Percentiles rank a stretch among this genome's conserved stretches.
These are phyloP conservation scores for Pinctada fucata DNA, from an alignment of 2,888 invertebrate genomes.

Conservation along the genomic window DNA sequence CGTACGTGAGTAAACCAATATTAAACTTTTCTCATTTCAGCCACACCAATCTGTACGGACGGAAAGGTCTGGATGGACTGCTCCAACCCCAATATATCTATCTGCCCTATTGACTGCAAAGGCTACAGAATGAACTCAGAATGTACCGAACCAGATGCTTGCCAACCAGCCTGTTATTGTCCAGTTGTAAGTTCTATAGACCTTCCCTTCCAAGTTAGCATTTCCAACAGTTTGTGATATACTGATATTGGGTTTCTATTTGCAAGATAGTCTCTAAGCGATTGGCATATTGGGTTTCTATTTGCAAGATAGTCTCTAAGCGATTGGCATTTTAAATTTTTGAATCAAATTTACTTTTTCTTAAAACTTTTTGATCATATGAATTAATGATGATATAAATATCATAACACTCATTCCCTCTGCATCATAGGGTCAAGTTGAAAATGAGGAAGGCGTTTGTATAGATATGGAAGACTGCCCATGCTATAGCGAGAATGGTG, in stretches of 20 bases:
- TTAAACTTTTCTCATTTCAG: no score
- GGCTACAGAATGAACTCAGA: background rate
- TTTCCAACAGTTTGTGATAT: background rate
- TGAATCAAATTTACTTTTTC: no score
- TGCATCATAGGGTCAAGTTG: background rate
- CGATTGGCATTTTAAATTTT: no score
- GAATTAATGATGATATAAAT: no score
- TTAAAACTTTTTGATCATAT: no score
- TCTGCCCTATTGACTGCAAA: slow-evolving; percentile 18
- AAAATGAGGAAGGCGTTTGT: slow-evolving; percentile 19
- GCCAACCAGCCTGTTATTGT: slow-evolving; percentile 25
- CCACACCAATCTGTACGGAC: slow-evolving; percentile 4
- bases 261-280: no score
- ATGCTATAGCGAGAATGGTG: slow-evolving; percentile 12
- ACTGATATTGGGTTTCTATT: background rate
- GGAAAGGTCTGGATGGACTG: slow-evolving; percentile 14
- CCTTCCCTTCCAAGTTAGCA: no score
- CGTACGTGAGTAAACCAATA: no score
- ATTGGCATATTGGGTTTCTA: no score
- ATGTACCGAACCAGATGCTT: slow-evolving; percentile 17
- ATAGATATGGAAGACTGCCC: slow-evolving; percentile 8
- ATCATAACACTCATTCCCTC: no score
- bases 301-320: no score
- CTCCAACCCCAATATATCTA: slow-evolving; percentile 11
- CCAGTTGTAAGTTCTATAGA: slow-evolving; percentile 5